phyloP scores from a whole-genome alignment of 2,113 vertebrate genomes.

The Eulemur macaco region DNA sequence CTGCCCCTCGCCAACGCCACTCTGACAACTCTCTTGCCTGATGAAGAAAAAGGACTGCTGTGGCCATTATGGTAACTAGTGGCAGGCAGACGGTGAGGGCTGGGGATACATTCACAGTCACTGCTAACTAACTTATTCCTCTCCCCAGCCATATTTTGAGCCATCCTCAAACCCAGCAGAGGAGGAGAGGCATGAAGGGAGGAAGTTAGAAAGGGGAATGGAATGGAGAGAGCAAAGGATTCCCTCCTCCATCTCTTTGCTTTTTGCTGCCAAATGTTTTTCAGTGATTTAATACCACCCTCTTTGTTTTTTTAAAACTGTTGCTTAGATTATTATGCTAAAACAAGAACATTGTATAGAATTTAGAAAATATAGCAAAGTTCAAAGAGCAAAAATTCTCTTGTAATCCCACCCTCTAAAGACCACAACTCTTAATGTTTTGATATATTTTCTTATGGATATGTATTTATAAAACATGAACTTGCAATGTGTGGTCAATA shows the following conservation, averaged over 20 bases:
- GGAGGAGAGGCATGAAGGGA: background rate
- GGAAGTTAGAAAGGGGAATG: background rate
- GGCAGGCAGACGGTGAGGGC: background rate
- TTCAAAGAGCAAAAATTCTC: background rate
- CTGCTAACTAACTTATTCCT: background rate
- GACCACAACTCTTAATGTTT: background rate
- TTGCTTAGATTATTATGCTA: constrained; percentile 17
- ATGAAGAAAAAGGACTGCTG: background rate
- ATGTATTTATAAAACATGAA: background rate
- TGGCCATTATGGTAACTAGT: background rate
- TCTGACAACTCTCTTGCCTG: background rate
- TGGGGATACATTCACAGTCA: background rate
- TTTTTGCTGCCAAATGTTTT: background rate
- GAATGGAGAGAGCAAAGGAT: too few relatives aligned
- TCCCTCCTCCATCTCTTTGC: background rate
- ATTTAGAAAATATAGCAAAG: background rate
- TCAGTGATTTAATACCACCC: background rate
- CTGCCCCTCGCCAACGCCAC: background rate
- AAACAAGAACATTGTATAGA: background rate
- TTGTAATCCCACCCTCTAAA: background rate
- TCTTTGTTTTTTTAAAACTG: background rate
- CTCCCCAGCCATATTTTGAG: background rate
- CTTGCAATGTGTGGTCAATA: background rate
- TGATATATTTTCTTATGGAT: background rate
- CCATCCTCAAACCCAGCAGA: background rate